A percentile compares a stretch with the other conserved stretches of the same genome.
Conservation (phyloP, 2,888 invertebrate species). For the Ectobius pallidus region DNA sequence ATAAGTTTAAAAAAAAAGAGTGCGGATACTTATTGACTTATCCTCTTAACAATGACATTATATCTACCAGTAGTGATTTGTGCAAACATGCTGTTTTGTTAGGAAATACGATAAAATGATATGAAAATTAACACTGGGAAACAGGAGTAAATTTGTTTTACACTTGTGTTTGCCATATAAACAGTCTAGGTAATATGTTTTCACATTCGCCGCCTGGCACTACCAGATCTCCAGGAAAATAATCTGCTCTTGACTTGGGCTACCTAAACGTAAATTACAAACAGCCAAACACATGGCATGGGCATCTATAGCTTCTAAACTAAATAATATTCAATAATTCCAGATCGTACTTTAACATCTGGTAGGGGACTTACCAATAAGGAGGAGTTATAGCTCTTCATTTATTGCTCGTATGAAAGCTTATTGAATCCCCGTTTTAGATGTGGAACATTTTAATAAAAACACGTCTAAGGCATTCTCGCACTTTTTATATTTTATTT, state of each 20-base stretch:
- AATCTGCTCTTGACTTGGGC: constrained; percentile 4
- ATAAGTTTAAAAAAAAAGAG: no score
- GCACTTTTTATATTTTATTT: no score
- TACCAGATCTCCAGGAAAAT: constrained; percentile 8
- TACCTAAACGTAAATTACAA: constrained; percentile 3
- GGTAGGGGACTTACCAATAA: not conserved
- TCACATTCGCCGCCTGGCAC: constrained; percentile 10
- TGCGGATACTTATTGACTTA: no score
- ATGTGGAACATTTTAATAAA: no score
- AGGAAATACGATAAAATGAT: not conserved
- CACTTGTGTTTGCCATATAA: constrained; percentile 13
- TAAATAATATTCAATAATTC: constrained; percentile 15
- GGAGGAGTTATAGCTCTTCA: not conserved
- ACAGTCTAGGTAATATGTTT: constrained; percentile 13
- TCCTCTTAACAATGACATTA: no score
- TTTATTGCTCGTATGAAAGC: not conserved
- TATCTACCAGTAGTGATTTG: no score
- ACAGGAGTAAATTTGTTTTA: constrained; percentile 5
- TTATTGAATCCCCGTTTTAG: no score
- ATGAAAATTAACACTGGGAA: not conserved
- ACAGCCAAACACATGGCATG: not conserved
- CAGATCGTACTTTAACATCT: not conserved
- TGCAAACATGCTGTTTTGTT: not conserved
- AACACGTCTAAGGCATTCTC: no score
- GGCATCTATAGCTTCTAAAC: constrained; percentile 8